Conservation (phyloP, 2,888 invertebrate species). For the Opisthograptis luteolata region DNA sequence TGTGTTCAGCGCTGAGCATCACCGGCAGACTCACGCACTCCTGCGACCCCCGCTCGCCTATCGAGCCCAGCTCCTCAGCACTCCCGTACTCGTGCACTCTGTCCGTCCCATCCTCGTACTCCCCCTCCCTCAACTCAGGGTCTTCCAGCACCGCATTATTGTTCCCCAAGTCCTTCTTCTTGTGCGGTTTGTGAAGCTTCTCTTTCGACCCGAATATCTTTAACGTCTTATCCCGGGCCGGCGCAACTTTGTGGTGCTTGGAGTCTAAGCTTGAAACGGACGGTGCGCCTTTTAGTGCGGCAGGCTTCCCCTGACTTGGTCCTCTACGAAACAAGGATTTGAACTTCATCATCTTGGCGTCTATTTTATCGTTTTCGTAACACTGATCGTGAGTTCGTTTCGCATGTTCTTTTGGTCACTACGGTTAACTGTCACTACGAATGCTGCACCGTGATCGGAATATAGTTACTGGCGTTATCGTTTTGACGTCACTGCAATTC, state of each 20-base stretch:
- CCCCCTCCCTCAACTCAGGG: conserved; percentile 71
- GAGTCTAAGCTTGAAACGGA: conserved; percentile 87
- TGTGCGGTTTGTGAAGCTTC: conserved; percentile 78
- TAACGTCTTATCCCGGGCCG: conserved; percentile 71
- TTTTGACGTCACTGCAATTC: conserved; percentile 3
- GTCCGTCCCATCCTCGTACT: conserved; percentile 67
- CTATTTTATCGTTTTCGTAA: conserved; percentile 68
- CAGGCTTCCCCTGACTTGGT: conserved; percentile 85
- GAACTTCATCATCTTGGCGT: conserved; percentile 93
- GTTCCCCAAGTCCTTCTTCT: conserved; percentile 76
- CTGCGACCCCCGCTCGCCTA: conserved; percentile 74
- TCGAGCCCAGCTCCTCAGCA: conserved; percentile 74
- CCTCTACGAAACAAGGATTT: conserved; percentile 96
- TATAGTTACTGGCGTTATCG: conserved; percentile 35
- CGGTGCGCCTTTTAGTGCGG: conserved; percentile 84
- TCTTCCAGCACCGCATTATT: conserved; percentile 81
- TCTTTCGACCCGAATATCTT: conserved; percentile 83
- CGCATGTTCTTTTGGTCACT: conserved; percentile 46
- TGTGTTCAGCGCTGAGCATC: conserved; percentile 75
- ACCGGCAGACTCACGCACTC: conserved; percentile 80
- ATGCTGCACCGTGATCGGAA: conserved; percentile 47
- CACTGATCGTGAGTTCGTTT: conserved; percentile 66
- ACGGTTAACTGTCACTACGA: conserved; percentile 23
- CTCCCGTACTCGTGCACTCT: conserved; percentile 70
- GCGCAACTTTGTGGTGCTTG: conserved; percentile 83